A percentile compares a stretch with the other conserved stretches of the same genome.
These are phyloP conservation scores for Columba janthina DNA, from an alignment of 2,113 vertebrate species.

Conservation along the genomic window DNA sequence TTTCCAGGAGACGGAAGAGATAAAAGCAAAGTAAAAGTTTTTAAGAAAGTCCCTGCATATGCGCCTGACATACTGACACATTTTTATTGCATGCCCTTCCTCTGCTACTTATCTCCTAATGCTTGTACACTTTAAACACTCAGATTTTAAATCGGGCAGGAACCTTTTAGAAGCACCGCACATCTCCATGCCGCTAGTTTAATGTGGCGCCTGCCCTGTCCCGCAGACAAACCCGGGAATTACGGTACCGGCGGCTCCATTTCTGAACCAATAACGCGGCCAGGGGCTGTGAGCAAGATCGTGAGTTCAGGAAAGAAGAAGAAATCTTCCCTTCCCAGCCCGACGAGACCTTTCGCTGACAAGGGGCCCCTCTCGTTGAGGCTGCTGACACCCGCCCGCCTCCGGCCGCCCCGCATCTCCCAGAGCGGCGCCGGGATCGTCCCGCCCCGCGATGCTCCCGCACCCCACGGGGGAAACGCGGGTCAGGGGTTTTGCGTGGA, in stretches of 20 bases:
- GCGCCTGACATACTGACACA: not conserved
- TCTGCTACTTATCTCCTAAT: not conserved
- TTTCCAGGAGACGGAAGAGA: not conserved
- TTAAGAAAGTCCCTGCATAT: not conserved
- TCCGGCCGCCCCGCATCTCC: not conserved
- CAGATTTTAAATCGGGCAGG: accelerated
- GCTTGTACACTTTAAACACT: not conserved
- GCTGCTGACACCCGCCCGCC: not conserved
- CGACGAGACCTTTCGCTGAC: not conserved
- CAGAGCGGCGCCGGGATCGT: not conserved
- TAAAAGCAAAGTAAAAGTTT: not conserved
- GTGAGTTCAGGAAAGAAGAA: too few species aligned
- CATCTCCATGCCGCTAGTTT: not conserved
- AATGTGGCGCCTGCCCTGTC: not conserved
- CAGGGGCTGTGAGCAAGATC: not conserved
- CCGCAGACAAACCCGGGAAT: not conserved
- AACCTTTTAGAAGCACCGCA: not conserved
- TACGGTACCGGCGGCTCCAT: not conserved
- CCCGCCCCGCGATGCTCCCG: not conserved
- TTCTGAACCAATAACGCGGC: not conserved
- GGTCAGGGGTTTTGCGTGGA: accelerated
- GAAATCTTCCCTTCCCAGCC: not conserved
- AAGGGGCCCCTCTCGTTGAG: not conserved
- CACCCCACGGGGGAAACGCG: not conserved
- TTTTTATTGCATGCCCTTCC: not conserved